Conservation (phyloP, 2,888 invertebrate genomes). For the Dryobota labecula region DNA sequence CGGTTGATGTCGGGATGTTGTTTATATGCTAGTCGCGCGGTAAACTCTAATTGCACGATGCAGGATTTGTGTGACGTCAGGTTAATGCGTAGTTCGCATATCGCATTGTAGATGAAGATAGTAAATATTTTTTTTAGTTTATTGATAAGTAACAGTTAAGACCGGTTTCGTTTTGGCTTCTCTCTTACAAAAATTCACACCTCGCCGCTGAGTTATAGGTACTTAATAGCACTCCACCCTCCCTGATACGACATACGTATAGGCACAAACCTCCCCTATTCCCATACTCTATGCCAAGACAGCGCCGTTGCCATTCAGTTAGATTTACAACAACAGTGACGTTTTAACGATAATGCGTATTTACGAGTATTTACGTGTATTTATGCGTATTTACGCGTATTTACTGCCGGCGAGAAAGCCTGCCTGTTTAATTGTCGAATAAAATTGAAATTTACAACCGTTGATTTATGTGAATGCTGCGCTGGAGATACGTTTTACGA, state of each 20-base stretch:
- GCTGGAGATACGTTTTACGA: constrained; percentile 75
- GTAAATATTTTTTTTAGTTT: too few relatives aligned
- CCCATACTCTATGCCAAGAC: constrained; percentile 73
- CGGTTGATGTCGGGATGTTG: too few relatives aligned
- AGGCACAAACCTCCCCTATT: constrained; percentile 47
- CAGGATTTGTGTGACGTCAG: too few relatives aligned
- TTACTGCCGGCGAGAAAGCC: constrained; percentile 87
- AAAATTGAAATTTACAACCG: constrained; percentile 89
- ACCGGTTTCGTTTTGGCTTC: too few relatives aligned
- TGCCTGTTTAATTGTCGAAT: constrained; percentile 90
- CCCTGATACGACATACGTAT: constrained; percentile 25
- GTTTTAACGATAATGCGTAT: constrained; percentile 90
- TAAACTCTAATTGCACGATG: too few relatives aligned
- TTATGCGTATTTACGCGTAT: constrained; percentile 88
- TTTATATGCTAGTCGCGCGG: too few relatives aligned
- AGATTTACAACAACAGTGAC: constrained; percentile 87
- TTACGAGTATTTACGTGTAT: constrained; percentile 89
- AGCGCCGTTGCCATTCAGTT: constrained; percentile 77
- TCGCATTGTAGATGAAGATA: too few relatives aligned
- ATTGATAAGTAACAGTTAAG: too few relatives aligned
- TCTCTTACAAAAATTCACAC: too few relatives aligned
- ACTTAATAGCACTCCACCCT: constrained; percentile 3
- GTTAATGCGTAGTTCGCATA: too few relatives aligned
- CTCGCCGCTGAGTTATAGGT: too few relatives aligned
- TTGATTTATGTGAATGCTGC: constrained; percentile 80